Evolutionary conservation across 64 coral and sea anemone species (phyloP), one percentile per base, ranked within the genome.

Genomic region (Montipora capricornis): DNA sequence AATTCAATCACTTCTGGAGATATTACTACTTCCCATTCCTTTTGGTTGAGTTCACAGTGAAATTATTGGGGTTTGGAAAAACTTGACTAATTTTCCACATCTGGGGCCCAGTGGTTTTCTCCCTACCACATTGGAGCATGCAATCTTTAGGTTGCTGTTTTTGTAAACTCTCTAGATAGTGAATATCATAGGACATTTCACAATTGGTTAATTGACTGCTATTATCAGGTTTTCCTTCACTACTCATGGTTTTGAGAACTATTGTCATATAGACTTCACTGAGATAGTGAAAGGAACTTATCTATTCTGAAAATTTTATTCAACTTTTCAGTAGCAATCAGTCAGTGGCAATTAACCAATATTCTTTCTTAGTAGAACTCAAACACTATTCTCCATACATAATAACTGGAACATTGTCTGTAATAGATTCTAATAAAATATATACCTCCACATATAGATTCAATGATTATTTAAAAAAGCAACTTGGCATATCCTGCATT

Each of bases 351-450:
- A 45, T 37, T 37, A 45, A 24, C 74, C 74, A 76, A 76, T 76
- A 44, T 76, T 76, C 74, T 76, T 76, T 76, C 22, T 76, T 76
- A 26, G 74, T 76, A 76, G 29, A 76, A 76, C 52, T 55, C 9
- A 55, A 55, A 55, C 52, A 5, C 74, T 76, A 76, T 46, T 76
- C 74, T 76, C 22, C 26, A 76, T 76, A 76, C 74, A 76, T 76
- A 76, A 37, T 76, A 76, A 76, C 74, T 76, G 74, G 74, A 76
- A 76, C 37, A 76, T 76, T 76, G 74, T 76, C 22, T 76, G 74
- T 76, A 29, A 76, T 76, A 26, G 74, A 76, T 76, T 76, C 20
- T 76, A 76, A 76, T 76, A 47, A 76, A 76, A 76, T 76, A 76
- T 4, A 45, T 76, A 76, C 74, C 74, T 12, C 74, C 26, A 76